Evolutionary conservation across 2,113 vertebrate genomes (phyloP), one percentile per base, ranked within the genome.

Genomic region (Dipodomys stephensi): DNA sequence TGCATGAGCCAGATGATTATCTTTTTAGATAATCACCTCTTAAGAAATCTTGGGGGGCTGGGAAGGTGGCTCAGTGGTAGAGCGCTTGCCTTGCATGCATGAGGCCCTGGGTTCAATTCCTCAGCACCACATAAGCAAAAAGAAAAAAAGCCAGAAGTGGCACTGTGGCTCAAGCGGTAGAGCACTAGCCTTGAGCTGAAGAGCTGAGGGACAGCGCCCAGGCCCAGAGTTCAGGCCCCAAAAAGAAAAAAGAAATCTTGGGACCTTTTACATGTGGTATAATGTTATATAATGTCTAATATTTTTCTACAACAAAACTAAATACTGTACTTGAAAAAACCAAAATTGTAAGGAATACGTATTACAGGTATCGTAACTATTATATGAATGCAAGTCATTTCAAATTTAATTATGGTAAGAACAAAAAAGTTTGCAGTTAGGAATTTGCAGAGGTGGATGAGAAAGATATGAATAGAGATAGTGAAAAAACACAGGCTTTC

Each of bases 301-400:
- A 77, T 85, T 92, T 94, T 85, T 79, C 87, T 73, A 73, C 1
- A 88, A 90, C 18, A 79, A 91, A 93, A 88, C 69, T 76, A 86
- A 95, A 84, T 32, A 64, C 8, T 67, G 6, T 53, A 78, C 64
- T 85, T 84, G 30, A 89, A 68, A 90, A 95, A 72, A 4, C 32
- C 15, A 69, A 89, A 71, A 30, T 78, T 79, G 30, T 46, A 77
- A 71, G 27, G 30, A 81, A 76, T 18, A 82, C 4, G 74, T 69
- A 22, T 22, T 69, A 62, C 1, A 88, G 19, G 11, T 53, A 87
- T 46, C n/a, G 84, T 30, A 84, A 30, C 28, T 68, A 57, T 1
- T 92, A 65, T 9, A 74, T 53, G 86, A 91, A 87, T 13, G 85
- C 4, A 73, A 87, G 83, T 71, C 46, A 82, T 60, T 94, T 22